Evolutionary conservation across 2,113 vertebrate genomes (phyloP).

Genomic region (Tursiops truncatus): DNA sequence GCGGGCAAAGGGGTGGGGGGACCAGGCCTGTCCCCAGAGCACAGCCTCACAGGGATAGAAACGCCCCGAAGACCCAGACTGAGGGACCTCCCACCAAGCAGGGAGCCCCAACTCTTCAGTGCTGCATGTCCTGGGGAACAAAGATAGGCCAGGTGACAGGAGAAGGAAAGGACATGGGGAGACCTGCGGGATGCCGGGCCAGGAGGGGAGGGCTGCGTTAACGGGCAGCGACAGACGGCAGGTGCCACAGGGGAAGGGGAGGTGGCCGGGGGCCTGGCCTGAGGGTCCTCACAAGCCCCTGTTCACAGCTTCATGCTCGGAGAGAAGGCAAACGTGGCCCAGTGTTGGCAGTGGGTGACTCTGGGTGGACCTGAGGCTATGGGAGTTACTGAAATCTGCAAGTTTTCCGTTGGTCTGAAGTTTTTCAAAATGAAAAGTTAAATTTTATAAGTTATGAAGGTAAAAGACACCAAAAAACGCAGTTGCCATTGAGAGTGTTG

Average conservation of each 20-base stretch:
- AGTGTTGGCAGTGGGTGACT: too few relatives aligned
- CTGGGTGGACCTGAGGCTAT: not conserved
- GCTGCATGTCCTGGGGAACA: not conserved
- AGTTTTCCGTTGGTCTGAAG: not conserved
- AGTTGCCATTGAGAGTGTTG: not conserved
- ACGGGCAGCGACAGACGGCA: fast-evolving
- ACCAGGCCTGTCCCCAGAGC: not conserved
- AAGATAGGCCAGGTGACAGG: not conserved
- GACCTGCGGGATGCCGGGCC: not conserved
- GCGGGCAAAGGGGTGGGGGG: not conserved
- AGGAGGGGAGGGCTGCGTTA: not conserved
- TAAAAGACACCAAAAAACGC: not conserved
- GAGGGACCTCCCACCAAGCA: fast-evolving
- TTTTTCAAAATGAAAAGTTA: not conserved
- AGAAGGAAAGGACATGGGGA: not conserved
- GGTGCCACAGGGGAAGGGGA: not conserved
- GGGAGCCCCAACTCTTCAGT: too few relatives aligned
- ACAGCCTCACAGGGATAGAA: not conserved
- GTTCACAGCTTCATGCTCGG: not conserved
- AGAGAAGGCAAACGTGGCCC: fast-evolving
- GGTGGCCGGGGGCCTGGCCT: not conserved
- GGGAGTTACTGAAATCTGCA: not conserved
- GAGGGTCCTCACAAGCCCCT: not conserved
- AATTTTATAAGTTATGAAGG: not conserved
- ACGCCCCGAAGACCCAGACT: fast-evolving